Conservation (phyloP, 2,888 invertebrate species). For the Mesorhabditis sp. region DNA sequence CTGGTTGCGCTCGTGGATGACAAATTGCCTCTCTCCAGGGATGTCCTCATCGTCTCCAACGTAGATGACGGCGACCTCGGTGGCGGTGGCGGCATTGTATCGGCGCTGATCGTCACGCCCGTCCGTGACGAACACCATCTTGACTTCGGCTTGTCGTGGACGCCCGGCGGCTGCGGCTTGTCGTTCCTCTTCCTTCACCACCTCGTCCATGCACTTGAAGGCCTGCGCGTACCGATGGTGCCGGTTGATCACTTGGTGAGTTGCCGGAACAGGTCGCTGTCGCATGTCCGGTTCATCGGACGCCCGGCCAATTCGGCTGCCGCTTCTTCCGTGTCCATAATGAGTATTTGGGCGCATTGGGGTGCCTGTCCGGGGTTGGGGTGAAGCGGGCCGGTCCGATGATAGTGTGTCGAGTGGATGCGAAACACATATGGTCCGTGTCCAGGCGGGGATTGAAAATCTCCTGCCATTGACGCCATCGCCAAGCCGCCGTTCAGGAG, state of each 20-base stretch:
- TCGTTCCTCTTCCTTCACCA: slow-evolving; percentile 12
- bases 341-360: not conserved
- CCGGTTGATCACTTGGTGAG: slow-evolving; percentile 7
- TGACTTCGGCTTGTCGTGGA: not conserved
- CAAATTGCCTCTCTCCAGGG: slow-evolving; percentile 47
- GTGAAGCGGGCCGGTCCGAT: too few relatives aligned
- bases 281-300: slow-evolving; percentile 17
- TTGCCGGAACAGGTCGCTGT: slow-evolving; percentile 14
- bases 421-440: too few relatives aligned
- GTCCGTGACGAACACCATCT: slow-evolving; percentile 7
- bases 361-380: too few relatives aligned
- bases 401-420: too few relatives aligned
- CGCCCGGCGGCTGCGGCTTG: slow-evolving; percentile 8
- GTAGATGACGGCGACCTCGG: slow-evolving; percentile 38
- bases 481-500: too few relatives aligned
- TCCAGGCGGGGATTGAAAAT: too few relatives aligned
- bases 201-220: slow-evolving; percentile 18
- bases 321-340: slow-evolving; percentile 18
- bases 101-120: slow-evolving; percentile 13
- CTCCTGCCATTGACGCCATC: too few relatives aligned
- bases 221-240: slow-evolving; percentile 15
- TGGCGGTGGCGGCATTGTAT: slow-evolving; percentile 28
- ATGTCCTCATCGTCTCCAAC: slow-evolving; percentile 26
- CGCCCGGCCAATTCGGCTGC: slow-evolving; percentile 13
- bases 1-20: slow-evolving; percentile 43